These are phyloP conservation scores for Zaprionus bogoriensis DNA, from an alignment of 2,888 invertebrate genomes.

Conservation along the genomic window DNA sequence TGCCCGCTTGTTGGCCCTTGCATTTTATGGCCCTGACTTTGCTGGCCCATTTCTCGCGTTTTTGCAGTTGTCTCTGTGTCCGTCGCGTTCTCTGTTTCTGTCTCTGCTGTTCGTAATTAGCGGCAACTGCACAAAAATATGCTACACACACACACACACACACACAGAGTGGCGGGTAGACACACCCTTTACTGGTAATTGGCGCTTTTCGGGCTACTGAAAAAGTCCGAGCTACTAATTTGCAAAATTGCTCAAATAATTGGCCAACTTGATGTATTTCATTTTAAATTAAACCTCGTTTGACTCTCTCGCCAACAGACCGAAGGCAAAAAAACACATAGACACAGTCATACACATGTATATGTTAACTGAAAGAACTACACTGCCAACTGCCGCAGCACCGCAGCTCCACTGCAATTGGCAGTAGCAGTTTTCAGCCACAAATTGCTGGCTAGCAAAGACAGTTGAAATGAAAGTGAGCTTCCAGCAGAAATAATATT, in stretches of 20 bases:
- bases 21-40: slow-evolving; percentile 23
- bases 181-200: slow-evolving; percentile 48
- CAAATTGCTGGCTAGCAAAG: background rate
- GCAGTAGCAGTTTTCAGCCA: slow-evolving; percentile 25
- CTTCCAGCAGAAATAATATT: background rate
- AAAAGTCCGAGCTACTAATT: slow-evolving; percentile 62
- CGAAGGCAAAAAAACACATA: slow-evolving; percentile 9
- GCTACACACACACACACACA: slow-evolving; percentile 23
- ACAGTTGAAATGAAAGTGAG: background rate
- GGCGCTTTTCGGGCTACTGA: slow-evolving; percentile 43
- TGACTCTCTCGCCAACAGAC: slow-evolving; percentile 19
- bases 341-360: background rate
- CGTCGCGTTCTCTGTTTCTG: no score
- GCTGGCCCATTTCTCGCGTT: slow-evolving; percentile 23
- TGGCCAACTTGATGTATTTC: slow-evolving; percentile 67
- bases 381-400: slow-evolving; percentile 15
- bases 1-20: slow-evolving; percentile 41
- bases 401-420: slow-evolving; percentile 58
- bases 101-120: slow-evolving; percentile 55
- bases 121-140: slow-evolving; percentile 54
- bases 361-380: no score
- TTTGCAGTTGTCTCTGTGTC: slow-evolving; percentile 47
- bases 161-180: background rate
- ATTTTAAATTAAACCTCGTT: slow-evolving; percentile 60
- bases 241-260: slow-evolving; percentile 73